Evolutionary conservation across 2,888 invertebrate genomes (phyloP).

Genomic region (Cistogaster globosa): DNA sequence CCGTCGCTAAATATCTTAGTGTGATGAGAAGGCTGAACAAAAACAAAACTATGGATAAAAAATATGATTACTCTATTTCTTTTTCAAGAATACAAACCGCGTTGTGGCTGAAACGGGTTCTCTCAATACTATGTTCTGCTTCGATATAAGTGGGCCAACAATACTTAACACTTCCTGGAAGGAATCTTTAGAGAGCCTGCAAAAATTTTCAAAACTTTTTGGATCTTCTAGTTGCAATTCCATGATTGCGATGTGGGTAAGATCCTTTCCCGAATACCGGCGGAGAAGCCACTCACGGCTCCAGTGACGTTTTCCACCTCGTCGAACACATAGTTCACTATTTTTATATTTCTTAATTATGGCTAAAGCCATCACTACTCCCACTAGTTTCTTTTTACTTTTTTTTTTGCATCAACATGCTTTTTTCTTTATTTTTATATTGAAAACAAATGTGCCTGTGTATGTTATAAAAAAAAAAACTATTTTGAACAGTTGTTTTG

Average conservation of each 20-base stretch:
- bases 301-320: no score
- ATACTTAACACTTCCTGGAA: neutral
- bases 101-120: slow-evolving; percentile 12
- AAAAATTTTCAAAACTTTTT: slow-evolving; percentile 27
- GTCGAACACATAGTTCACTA: no score
- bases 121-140: neutral
- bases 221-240: neutral
- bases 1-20: neutral
- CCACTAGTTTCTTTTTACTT: neutral
- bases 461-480: no score
- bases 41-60: neutral
- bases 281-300: neutral
- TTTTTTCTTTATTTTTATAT: no score
- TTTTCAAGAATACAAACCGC: neutral
- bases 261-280: neutral
- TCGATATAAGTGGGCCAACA: neutral
- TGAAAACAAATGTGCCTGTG: no score
- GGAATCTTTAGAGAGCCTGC: neutral
- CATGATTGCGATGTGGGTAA: slow-evolving; percentile 1
- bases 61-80: no score
- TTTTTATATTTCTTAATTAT: neutral
- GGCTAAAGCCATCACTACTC: slow-evolving; percentile 4
- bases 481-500: no score
- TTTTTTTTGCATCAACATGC: neutral
- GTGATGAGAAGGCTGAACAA: neutral